Percentiles rank a stretch among this genome's conserved stretches.
These are phyloP conservation scores for Trogon surrucura DNA, from an alignment of 2,113 vertebrate genomes.

Conservation along the genomic window DNA sequence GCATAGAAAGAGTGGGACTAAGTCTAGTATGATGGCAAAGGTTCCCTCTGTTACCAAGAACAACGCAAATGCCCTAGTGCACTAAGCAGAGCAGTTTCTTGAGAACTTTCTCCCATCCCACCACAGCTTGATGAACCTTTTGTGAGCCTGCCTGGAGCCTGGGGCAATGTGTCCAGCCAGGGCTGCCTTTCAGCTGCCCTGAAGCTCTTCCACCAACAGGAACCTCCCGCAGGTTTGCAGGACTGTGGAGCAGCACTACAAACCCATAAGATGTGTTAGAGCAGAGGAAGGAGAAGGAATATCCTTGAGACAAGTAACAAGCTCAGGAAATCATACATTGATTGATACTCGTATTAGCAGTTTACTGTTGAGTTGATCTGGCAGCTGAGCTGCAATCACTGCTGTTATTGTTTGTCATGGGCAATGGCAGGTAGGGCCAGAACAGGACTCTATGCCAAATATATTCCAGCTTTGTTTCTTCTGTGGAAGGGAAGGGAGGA, in stretches of 20 bases:
- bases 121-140: neutral
- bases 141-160: neutral
- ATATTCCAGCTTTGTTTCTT: neutral
- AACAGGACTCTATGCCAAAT: neutral
- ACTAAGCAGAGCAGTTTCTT: neutral
- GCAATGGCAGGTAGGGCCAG: neutral
- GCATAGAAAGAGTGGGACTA: neutral
- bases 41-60: neutral
- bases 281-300: neutral
- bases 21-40: neutral
- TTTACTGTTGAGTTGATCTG: neutral
- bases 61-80: neutral
- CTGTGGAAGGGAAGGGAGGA: neutral
- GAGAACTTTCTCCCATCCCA: neutral
- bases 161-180: neutral
- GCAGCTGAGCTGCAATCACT: neutral
- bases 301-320: neutral
- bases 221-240: fast-evolving
- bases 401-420: neutral
- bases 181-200: neutral
- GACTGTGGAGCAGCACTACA: fast-evolving
- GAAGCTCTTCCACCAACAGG: neutral
- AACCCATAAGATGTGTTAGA: fast-evolving
- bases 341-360: neutral
- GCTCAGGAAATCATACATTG: fast-evolving